Evolutionary conservation across 2,113 vertebrate genomes (phyloP).

Genomic region (Brachirus orientalis): DNA sequence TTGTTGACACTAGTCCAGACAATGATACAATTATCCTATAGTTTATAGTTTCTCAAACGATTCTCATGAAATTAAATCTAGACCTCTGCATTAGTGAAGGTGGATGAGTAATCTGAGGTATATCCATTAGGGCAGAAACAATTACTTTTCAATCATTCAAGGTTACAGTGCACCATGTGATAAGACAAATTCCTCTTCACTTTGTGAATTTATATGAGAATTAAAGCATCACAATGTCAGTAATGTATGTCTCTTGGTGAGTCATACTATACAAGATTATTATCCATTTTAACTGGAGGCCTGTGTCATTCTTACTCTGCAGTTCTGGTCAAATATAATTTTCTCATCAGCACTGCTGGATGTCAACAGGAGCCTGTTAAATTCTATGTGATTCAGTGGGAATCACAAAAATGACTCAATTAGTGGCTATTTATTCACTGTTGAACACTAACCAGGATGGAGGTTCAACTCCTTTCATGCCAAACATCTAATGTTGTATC

Average conservation of each 20-base stretch:
- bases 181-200: conserved; percentile 36
- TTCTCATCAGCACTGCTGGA: conserved; percentile 60
- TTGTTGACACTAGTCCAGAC: conserved; percentile 8
- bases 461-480: conserved; percentile 52
- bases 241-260: conserved; percentile 67
- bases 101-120: conserved; percentile 17
- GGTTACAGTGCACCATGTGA: conserved; percentile 51
- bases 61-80: conserved; percentile 35
- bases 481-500: no score
- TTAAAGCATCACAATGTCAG: conserved; percentile 50
- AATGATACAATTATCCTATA: conserved; percentile 3
- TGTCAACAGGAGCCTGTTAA: conserved; percentile 33
- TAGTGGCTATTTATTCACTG: conserved; percentile 67
- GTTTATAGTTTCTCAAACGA: conserved; percentile 1
- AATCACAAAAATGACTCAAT: conserved; percentile 71
- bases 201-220: conserved; percentile 38
- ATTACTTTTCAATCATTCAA: conserved; percentile 45
- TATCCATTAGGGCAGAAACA: conserved; percentile 40
- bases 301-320: conserved; percentile 47
- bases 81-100: conserved; percentile 9
- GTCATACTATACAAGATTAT: conserved; percentile 54
- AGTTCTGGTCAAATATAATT: conserved; percentile 65
- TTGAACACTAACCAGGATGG: conserved; percentile 50
- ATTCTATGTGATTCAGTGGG: conserved; percentile 46
- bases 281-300: conserved; percentile 68